Percentiles rank a stretch among this genome's conserved stretches.
Evolutionary conservation across 1,140 invertebrate species (phyloP).

Genomic region (Neuroterus valhalla): DNA sequence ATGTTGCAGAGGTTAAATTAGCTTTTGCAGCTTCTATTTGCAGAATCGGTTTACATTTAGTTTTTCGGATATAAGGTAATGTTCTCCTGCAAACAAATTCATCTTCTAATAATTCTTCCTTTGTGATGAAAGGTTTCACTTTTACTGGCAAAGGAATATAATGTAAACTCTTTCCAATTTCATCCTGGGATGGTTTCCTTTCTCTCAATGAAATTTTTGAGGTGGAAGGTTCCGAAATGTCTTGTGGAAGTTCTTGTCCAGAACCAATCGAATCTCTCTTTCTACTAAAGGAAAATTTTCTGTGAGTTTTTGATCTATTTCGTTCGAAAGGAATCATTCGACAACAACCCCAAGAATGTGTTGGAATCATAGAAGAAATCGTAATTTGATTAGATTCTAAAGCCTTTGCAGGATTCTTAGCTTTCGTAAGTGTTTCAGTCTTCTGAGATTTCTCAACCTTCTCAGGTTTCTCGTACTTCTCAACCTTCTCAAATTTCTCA

Average conservation of each 20-base stretch:
- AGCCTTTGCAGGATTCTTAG: neutral
- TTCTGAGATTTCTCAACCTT: too few relatives aligned
- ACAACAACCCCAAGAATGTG: constrained; percentile 10
- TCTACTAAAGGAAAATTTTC: neutral
- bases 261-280: neutral
- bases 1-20: neutral
- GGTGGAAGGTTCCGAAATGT: neutral
- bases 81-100: constrained; percentile 39
- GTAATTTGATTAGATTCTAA: neutral
- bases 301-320: constrained; percentile 2
- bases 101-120: constrained; percentile 3
- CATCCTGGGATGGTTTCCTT: neutral
- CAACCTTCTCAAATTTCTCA: neutral
- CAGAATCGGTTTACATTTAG: constrained; percentile 32
- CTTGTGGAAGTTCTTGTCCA: neutral
- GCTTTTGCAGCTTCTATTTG: neutral
- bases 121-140: neutral
- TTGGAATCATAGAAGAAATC: neutral
- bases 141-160: neutral
- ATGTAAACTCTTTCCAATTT: too few relatives aligned
- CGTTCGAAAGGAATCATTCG: constrained; percentile 1
- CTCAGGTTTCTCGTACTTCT: neutral
- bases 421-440: neutral
- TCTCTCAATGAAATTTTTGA: neutral
- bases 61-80: constrained; percentile 38